These are phyloP conservation scores for Pipistrellus pygmaeus DNA, from an alignment of 2,797 vertebrate genomes.

Conservation along the genomic window DNA sequence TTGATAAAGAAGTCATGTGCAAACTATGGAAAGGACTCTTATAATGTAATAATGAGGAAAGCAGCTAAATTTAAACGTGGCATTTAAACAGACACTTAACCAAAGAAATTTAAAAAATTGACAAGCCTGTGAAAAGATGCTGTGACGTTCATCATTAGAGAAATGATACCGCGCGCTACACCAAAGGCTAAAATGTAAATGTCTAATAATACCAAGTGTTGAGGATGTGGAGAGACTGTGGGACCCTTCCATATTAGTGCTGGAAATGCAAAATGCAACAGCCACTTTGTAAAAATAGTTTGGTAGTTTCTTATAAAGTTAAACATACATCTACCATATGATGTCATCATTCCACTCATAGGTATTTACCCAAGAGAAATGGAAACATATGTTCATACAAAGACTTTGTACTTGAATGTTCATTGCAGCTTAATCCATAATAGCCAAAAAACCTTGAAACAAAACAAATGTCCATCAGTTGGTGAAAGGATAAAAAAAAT, in stretches of 20 bases:
- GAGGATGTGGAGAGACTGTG: not conserved
- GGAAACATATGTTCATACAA: conserved; percentile 46
- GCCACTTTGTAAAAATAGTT: conserved; percentile 48
- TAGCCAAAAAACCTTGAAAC: conserved; percentile 40
- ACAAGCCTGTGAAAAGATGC: not conserved
- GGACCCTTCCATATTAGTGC: not conserved
- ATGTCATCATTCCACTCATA: not conserved
- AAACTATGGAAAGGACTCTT: conserved; percentile 35
- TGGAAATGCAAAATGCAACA: not conserved
- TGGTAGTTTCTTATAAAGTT: conserved; percentile 32
- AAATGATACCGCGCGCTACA: not conserved
- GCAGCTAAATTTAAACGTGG: not conserved
- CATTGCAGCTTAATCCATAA: conserved; percentile 20
- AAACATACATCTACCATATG: conserved; percentile 34
- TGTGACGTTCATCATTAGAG: not conserved
- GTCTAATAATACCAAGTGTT: not conserved
- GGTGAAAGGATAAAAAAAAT: not conserved
- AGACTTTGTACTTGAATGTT: conserved; percentile 11
- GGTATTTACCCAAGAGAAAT: conserved; percentile 43
- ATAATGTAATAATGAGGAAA: conserved; percentile 27
- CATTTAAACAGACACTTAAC: not conserved
- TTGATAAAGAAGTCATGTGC: not conserved
- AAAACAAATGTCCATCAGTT: conserved; percentile 21
- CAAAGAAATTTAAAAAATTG: not conserved
- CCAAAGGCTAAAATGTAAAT: conserved; percentile 14